Base-by-base conservation (phyloP, 2,888 invertebrate genomes). In the Urechis unicinctus region DNA sequence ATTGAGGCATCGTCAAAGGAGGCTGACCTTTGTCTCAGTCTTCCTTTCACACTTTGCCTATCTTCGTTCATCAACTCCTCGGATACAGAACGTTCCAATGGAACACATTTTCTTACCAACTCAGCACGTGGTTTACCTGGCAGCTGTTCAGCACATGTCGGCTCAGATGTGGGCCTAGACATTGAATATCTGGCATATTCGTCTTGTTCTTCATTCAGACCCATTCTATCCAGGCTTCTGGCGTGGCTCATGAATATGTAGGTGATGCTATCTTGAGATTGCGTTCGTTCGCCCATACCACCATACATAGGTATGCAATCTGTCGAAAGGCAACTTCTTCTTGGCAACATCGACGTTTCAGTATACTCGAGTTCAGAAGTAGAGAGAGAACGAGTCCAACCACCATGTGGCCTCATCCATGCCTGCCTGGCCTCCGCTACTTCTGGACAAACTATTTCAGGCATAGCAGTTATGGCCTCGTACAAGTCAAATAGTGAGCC, bases 251-350 rank as follows among this genome's bases (percentile, higher is more conserved):
- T 29, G 48, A 59, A 59, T 9, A 59, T 55, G 44, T 53, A 59
- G 9, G 59, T 59, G 31, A 59, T 56, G 48, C 56, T 59, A 44
- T 59, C 59, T 25, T 24, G 50, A 2, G 56, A 56, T 4, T 29
- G 22, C 48, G 5, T 26, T 22, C 9, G 6, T 17, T 45, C 6
- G 13, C 45, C 13, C 45, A 45, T 45, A 17, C 6, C 45, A 17
- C 6, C 30, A 21, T 13, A 13, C 9, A 48, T 13, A 25, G 13
- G 24, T 26, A 57, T 24, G 31, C 57, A 57, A n/a, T 57, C 57
- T 22, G 51, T 46, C 26, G 57, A 57, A 13, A 45, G 30, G 2
- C 45, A 5, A 4, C 44, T 22, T 24, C 41, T 26, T 17, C 53
- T 50, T n/a, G 21, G 17, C 29, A 24, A n/a, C n/a, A 50, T 50